phyloP scores from a whole-genome alignment of 1,140 invertebrate species.

The Sitobion miscanthi region DNA sequence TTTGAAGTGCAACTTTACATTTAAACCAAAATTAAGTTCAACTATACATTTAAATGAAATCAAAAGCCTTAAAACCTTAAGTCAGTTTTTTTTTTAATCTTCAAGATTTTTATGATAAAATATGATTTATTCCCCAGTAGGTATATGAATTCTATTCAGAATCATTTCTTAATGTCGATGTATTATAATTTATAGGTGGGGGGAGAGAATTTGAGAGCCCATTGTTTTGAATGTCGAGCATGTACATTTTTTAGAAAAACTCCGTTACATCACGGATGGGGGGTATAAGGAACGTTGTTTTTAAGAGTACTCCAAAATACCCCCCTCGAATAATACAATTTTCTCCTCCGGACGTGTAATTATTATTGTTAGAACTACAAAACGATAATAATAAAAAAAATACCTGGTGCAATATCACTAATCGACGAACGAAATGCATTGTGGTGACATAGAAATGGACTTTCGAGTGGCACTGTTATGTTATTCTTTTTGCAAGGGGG shows the following conservation, averaged over 20 bases:
- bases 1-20: not conserved
- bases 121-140: not conserved
- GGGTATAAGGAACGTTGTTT: slow-evolving; percentile 15
- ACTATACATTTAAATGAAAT: not conserved
- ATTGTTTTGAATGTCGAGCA: slow-evolving; percentile 43
- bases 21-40: not conserved
- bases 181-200: slow-evolving; percentile 17
- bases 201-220: not conserved
- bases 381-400: slow-evolving; percentile 48
- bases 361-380: slow-evolving; percentile 52
- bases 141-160: slow-evolving; percentile 27
- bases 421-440: slow-evolving; percentile 45
- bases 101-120: not conserved
- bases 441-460: slow-evolving; percentile 54
- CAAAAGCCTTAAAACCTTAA: not conserved
- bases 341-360: slow-evolving; percentile 53
- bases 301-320: slow-evolving; percentile 53
- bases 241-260: slow-evolving; percentile 43
- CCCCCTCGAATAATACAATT: slow-evolving; percentile 51
- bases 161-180: slow-evolving; percentile 21
- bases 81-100: not conserved
- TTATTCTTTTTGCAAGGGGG: slow-evolving; percentile 43
- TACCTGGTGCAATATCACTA: slow-evolving; percentile 52
- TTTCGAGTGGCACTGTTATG: slow-evolving; percentile 52
- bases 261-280: slow-evolving; percentile 36